These are phyloP conservation scores for Eledone cirrhosa DNA, from an alignment of 2,888 invertebrate species.

Conservation along the genomic window DNA sequence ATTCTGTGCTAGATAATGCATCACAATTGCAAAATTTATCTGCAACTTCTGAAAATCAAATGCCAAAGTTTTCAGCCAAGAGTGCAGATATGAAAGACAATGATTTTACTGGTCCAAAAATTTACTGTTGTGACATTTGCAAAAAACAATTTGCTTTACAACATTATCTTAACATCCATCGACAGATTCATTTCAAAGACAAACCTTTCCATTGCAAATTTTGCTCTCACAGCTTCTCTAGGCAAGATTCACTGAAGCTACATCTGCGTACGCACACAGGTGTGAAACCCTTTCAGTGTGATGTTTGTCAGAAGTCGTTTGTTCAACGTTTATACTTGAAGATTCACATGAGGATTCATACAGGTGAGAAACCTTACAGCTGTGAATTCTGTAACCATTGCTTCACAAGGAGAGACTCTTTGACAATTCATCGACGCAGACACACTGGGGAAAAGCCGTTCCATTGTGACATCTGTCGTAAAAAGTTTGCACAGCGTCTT, in stretches of 20 bases:
- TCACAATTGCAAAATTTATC: no score
- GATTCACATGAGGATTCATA: constrained; percentile 9
- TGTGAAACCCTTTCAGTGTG: constrained; percentile 10
- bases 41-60: background rate
- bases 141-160: constrained; percentile 6
- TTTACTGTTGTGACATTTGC: background rate
- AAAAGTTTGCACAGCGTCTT: constrained; percentile 18
- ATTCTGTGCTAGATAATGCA: no score
- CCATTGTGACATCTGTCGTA: constrained; percentile 23
- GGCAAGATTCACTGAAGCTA: background rate
- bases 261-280: constrained; percentile 11
- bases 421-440: constrained; percentile 18
- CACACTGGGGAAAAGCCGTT: constrained; percentile 14
- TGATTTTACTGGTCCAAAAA: background rate
- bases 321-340: constrained; percentile 1
- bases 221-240: background rate
- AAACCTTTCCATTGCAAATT: constrained; percentile 12
- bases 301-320: constrained; percentile 4
- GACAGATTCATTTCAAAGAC: background rate
- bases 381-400: background rate
- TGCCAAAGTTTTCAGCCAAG: background rate
- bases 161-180: constrained; percentile 1
- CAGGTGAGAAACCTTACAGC: constrained; percentile 21
- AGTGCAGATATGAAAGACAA: background rate
- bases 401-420: background rate